phyloP scores from a whole-genome alignment of 2,888 invertebrate genomes.

The Mythimna albipuncta region DNA sequence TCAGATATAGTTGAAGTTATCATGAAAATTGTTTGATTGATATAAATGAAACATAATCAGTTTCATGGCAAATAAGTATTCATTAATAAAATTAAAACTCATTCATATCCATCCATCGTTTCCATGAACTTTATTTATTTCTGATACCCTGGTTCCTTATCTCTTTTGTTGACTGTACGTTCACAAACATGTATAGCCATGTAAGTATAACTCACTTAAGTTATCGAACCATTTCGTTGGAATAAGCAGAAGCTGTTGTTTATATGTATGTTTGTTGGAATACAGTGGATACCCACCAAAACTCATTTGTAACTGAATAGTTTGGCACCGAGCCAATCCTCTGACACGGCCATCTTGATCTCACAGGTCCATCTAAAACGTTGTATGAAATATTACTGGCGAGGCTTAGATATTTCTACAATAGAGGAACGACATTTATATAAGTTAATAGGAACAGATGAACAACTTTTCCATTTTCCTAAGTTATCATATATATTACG shows the following conservation, averaged over 20 bases:
- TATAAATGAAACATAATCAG: too few species aligned
- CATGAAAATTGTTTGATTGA: too few species aligned
- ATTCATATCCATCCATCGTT: too few species aligned
- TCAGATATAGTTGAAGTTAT: too few species aligned
- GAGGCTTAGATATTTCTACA: constrained; percentile 2
- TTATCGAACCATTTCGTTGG: constrained; percentile 41
- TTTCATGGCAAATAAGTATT: too few species aligned
- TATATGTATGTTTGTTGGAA: constrained; percentile 47
- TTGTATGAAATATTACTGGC: constrained; percentile 65
- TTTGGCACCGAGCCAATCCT: constrained; percentile 80
- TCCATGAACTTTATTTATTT: too few species aligned
- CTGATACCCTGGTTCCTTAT: too few species aligned
- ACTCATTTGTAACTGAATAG: constrained; percentile 77
- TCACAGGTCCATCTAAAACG: constrained; percentile 69
- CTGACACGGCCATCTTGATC: constrained; percentile 73
- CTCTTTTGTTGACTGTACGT: not conserved
- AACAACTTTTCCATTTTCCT: not conserved
- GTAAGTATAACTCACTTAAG: constrained; percentile 13
- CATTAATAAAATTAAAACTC: too few species aligned
- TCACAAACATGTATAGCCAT: not conserved
- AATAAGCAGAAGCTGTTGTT: constrained; percentile 52
- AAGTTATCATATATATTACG: not conserved
- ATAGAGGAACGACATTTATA: not conserved
- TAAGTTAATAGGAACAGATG: constrained; percentile 5
- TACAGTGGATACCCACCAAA: constrained; percentile 63